Percentiles rank a stretch among this genome's conserved stretches.
Conservation (phyloP, 2,113 vertebrate genomes). For the Malurus elegans region DNA sequence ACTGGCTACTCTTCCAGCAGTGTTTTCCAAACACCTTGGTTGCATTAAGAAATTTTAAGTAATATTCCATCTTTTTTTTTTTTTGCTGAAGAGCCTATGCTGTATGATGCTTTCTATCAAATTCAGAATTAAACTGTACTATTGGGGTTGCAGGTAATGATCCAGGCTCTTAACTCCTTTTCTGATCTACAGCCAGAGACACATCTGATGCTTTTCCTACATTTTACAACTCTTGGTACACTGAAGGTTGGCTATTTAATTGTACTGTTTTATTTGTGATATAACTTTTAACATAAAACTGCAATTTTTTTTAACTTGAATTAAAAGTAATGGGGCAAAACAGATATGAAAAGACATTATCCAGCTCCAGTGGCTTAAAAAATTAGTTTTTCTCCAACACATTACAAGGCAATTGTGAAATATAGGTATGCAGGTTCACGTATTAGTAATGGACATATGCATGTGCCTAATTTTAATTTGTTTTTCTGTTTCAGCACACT, state of each 20-base stretch:
- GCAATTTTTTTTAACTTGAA: constrained; percentile 29
- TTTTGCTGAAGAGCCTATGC: not conserved
- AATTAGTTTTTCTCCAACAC: constrained; percentile 59
- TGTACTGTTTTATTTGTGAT: constrained; percentile 32
- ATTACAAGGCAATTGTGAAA: constrained; percentile 39
- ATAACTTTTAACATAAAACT: constrained; percentile 7
- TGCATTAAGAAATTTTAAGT: not conserved
- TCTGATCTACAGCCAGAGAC: not conserved
- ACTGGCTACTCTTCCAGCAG: not conserved
- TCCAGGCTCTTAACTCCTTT: not conserved
- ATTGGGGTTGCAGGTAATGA: not conserved
- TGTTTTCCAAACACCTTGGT: not conserved
- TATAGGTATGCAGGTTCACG: not conserved
- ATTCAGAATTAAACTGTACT: not conserved
- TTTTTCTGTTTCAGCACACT: not conserved
- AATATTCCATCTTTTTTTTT: not conserved
- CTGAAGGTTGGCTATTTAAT: not conserved
- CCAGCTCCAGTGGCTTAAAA: constrained; percentile 72
- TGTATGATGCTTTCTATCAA: not conserved
- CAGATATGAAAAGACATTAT: constrained; percentile 59
- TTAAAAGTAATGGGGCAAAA: constrained; percentile 71
- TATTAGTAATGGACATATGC: not conserved
- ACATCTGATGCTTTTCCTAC: not conserved
- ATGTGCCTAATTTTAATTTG: not conserved
- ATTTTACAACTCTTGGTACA: not conserved